A percentile compares a stretch with the other conserved stretches of the same genome.
phyloP scores from a whole-genome alignment of 2,113 vertebrate genomes.

The Malurus cyaneus region DNA sequence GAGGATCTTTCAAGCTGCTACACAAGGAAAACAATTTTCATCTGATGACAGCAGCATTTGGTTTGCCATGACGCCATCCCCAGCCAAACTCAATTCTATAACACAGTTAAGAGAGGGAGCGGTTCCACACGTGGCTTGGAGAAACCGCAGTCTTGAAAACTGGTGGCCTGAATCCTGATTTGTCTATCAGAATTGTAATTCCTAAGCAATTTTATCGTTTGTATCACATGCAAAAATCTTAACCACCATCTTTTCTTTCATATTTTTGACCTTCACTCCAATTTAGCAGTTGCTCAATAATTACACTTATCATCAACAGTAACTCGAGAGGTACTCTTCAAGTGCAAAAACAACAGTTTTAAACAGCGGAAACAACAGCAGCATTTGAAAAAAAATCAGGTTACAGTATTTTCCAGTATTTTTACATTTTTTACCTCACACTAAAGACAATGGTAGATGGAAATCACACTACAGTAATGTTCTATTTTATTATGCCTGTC shows the following conservation, averaged over 20 bases:
- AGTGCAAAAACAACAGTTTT: background rate
- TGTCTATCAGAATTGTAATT: background rate
- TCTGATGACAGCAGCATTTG: background rate
- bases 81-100: background rate
- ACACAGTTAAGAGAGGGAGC: background rate
- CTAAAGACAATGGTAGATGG: background rate
- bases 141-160: background rate
- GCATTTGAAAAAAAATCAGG: background rate
- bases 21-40: background rate
- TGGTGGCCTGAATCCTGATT: background rate
- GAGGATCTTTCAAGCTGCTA: background rate
- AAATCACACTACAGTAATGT: background rate
- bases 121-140: background rate
- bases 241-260: background rate
- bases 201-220: background rate
- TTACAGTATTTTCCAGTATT: background rate
- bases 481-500: background rate
- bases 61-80: background rate
- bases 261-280: background rate
- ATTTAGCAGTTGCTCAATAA: background rate
- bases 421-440: background rate
- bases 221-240: background rate
- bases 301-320: background rate
- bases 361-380: background rate
- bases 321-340: background rate